Evolutionary conservation across 2,888 invertebrate species (phyloP), one percentile per base, ranked within the genome.

Genomic region (Caenorhabditis uteleia): DNA sequence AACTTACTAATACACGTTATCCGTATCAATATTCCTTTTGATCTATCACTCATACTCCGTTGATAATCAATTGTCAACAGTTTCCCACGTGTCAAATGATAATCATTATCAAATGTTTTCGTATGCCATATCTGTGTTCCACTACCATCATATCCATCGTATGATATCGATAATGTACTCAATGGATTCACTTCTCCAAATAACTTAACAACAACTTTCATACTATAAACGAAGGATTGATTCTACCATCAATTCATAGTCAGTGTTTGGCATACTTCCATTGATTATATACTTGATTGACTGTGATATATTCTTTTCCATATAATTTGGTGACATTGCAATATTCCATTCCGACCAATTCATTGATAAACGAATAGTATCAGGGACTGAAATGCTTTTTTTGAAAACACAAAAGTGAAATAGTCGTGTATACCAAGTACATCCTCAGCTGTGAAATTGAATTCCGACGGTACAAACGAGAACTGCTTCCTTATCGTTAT

Each of bases 321-420:
- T 62, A 45, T 64, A 70, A 33, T 61, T 58, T 3, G 44, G 47
- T 1, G 64, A 64, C 67, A 67, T 70, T 39, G 56, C 67, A 3
- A 70, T 33, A 7, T 55, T 51, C 46, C 51, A 50, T 25, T 70
- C 67, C 0, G 46, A 31, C 64, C 67, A 64, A 20, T 55, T 47
- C 45, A 67, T 58, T 20, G 42, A 39, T 31, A 67, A 27, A 18
- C 26, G 26, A 2, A 43, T n/a, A 3, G 26, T 27, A 25, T 27
- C 40, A 27, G 48, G 49, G 0, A 44, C 49, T 49, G 42, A 14
- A 55, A 54, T n/a, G n/a, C n/a, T n/a, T n/a, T n/a, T n/a, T n/a
- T 25, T 31, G 14, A 3, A 8, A 27, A n/a, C 10, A n/a, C 8
- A 14, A 29, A 45, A 29, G 1, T 26, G 2, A 25, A 55, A 12